These are phyloP conservation scores for Kryptolebias ocellatus DNA, from an alignment of 2,797 vertebrate species.

Conservation along the genomic window DNA sequence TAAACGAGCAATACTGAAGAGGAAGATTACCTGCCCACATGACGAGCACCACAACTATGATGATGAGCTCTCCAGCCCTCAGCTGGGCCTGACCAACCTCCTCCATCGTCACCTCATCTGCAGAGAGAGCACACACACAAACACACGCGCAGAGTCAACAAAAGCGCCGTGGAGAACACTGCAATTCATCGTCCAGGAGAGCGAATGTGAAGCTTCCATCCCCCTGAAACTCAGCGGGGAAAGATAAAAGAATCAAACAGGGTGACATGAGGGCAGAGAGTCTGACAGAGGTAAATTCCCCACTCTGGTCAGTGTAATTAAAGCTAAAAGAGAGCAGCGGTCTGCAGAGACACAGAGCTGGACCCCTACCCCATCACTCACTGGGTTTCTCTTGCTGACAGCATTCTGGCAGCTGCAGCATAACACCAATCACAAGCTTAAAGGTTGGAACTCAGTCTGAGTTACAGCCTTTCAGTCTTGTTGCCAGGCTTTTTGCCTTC, in stretches of 20 bases:
- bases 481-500: slow-evolving; percentile 6
- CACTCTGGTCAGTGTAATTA: slow-evolving; percentile 60
- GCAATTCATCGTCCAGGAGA: slow-evolving; percentile 28
- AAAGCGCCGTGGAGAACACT: slow-evolving; percentile 12
- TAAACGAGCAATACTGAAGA: slow-evolving; percentile 34
- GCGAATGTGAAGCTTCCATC: slow-evolving; percentile 38
- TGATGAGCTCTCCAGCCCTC: slow-evolving; percentile 92
- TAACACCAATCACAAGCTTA: slow-evolving; percentile 45
- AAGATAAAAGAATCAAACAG: slow-evolving; percentile 45
- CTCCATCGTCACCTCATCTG: slow-evolving; percentile 94
- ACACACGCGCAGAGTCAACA: slow-evolving; percentile 41
- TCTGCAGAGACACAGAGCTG: slow-evolving; percentile 35
- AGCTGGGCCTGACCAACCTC: slow-evolving; percentile 90
- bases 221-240: slow-evolving; percentile 37
- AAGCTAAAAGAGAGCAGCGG: slow-evolving; percentile 56
- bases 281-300: slow-evolving; percentile 34
- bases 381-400: slow-evolving; percentile 41
- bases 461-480: slow-evolving; percentile 10
- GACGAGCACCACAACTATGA: slow-evolving; percentile 94
- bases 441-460: slow-evolving; percentile 33
- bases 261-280: slow-evolving; percentile 29
- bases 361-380: slow-evolving; percentile 42
- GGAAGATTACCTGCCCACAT: slow-evolving; percentile 94
- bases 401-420: slow-evolving; percentile 33
- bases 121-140: slow-evolving; percentile 34